A percentile compares a stretch with the other conserved stretches of the same genome.
These are phyloP conservation scores for Bugula neritina DNA, from an alignment of 2,888 invertebrate genomes.

Conservation along the genomic window DNA sequence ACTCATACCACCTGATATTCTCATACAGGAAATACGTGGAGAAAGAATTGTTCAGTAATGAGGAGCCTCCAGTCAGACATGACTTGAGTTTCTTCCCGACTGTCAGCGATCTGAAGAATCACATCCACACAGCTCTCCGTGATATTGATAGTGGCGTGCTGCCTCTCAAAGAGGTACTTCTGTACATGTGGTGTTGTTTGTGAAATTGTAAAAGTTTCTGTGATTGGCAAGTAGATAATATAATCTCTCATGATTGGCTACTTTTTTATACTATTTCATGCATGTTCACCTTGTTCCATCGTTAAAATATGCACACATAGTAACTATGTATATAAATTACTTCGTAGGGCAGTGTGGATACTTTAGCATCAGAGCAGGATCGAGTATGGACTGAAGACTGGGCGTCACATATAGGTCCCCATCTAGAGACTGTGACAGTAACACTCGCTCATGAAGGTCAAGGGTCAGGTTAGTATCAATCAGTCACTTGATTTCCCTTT, in stretches of 20 bases:
- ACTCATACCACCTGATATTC: too few relatives aligned
- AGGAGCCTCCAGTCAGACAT: slow-evolving; percentile 42
- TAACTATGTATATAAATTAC: too few relatives aligned
- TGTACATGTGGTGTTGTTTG: too few relatives aligned
- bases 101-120: slow-evolving; percentile 53
- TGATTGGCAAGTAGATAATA: too few relatives aligned
- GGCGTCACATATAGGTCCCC: slow-evolving; percentile 33
- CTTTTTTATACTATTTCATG: too few relatives aligned
- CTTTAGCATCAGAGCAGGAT: slow-evolving; percentile 18
- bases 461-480: background rate
- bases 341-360: slow-evolving; percentile 10
- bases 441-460: slow-evolving; percentile 42
- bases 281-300: too few relatives aligned
- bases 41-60: slow-evolving; percentile 34
- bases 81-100: slow-evolving; percentile 51
- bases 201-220: too few relatives aligned
- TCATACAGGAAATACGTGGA: slow-evolving; percentile 46
- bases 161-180: slow-evolving; percentile 36
- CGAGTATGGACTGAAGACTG: too few relatives aligned
- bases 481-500: background rate
- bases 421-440: slow-evolving; percentile 51
- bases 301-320: too few relatives aligned
- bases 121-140: slow-evolving; percentile 50
- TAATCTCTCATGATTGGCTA: too few relatives aligned
- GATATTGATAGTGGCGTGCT: slow-evolving; percentile 48